Evolutionary conservation across 2,113 vertebrate genomes (phyloP).

Genomic region (Anser cygnoides): DNA sequence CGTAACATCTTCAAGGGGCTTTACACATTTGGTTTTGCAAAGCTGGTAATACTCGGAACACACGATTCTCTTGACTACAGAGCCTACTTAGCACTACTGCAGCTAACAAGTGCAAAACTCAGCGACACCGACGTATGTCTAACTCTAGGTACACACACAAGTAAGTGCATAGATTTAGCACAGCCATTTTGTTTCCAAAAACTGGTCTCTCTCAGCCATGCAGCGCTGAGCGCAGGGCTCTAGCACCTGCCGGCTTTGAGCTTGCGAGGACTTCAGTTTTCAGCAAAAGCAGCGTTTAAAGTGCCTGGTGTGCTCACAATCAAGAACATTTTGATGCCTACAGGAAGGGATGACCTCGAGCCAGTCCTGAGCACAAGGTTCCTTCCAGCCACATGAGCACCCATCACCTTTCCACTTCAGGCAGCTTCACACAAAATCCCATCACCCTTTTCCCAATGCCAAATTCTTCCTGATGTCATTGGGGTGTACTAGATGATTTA

Average conservation of each 20-base stretch:
- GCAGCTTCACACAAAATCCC: neutral
- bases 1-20: neutral
- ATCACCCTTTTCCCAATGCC: neutral
- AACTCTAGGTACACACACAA: neutral
- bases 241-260: neutral
- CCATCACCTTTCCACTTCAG: neutral
- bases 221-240: neutral
- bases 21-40: neutral
- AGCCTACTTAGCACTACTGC: neutral
- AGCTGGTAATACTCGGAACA: neutral
- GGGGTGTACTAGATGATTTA: neutral
- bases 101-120: neutral
- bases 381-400: neutral
- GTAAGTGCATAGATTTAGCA: slow-evolving; percentile 30
- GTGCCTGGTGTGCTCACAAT: neutral
- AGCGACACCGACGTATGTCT: neutral
- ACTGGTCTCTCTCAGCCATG: neutral
- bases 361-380: neutral
- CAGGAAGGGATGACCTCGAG: neutral
- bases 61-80: neutral
- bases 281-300: neutral
- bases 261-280: slow-evolving; percentile 11
- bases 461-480: neutral
- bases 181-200: neutral
- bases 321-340: neutral